These are phyloP conservation scores for Globicephala melas DNA, from an alignment of 2,113 vertebrate genomes.

Conservation along the genomic window DNA sequence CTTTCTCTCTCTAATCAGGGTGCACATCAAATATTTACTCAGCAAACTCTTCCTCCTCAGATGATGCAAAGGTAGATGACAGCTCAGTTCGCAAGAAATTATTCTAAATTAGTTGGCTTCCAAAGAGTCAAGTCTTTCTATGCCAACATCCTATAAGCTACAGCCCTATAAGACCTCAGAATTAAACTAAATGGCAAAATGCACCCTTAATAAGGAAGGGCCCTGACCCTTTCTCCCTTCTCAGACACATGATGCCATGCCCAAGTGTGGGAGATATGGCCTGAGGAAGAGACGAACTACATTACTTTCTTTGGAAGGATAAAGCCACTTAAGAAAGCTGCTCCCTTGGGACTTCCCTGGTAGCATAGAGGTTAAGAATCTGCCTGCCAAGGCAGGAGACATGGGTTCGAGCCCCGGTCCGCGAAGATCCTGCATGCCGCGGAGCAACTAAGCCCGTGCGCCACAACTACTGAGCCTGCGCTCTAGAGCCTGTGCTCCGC, in stretches of 20 bases:
- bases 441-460: no score
- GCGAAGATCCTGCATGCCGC: rapidly evolving
- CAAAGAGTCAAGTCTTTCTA: not conserved
- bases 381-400: no score
- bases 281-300: rapidly evolving
- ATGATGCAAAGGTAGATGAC: not conserved
- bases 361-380: no score
- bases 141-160: not conserved
- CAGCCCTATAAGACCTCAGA: not conserved
- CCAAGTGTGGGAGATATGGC: rapidly evolving
- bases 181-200: not conserved
- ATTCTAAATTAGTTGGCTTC: not conserved
- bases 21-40: not conserved
- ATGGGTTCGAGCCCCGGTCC: no score
- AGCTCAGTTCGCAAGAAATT: not conserved
- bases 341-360: not conserved
- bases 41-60: not conserved
- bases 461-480: not conserved
- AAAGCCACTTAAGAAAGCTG: not conserved
- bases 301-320: not conserved
- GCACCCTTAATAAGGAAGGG: not conserved
- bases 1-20: not conserved
- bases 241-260: rapidly evolving
- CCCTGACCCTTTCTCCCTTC: not conserved
- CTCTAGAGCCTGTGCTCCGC: no score